Conservation (phyloP, 1,140 invertebrate species). For the Drosophila eugracilis region DNA sequence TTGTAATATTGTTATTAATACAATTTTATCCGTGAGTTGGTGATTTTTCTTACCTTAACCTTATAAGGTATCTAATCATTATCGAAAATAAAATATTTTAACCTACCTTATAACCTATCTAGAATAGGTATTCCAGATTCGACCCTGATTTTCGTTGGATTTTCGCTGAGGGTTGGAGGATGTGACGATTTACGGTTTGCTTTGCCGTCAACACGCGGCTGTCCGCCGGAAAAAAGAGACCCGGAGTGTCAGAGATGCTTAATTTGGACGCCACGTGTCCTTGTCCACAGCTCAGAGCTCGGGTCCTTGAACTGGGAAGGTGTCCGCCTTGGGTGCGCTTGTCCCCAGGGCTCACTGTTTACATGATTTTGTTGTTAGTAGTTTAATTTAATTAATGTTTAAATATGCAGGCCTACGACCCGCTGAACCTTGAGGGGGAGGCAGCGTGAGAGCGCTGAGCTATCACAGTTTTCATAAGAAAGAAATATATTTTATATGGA, state of each 20-base stretch:
- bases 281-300: conserved; percentile 10
- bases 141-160: conserved; percentile 3
- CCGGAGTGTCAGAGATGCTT: conserved; percentile 54
- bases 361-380: conserved; percentile 74
- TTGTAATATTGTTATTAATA: not conserved
- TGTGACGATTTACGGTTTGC: conserved; percentile 77
- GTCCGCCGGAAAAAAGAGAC: conserved; percentile 13
- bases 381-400: conserved; percentile 78
- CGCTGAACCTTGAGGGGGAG: not conserved
- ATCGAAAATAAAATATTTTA: too few relatives aligned
- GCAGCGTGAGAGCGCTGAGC: conserved; percentile 50
- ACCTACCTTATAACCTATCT: too few relatives aligned
- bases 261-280: conserved; percentile 73
- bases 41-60: too few relatives aligned
- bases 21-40: too few relatives aligned
- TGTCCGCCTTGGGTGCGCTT: conserved; percentile 34
- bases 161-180: conserved; percentile 20
- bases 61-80: too few relatives aligned
- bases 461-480: not conserved
- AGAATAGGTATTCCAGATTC: conserved; percentile 9
- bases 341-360: conserved; percentile 58
- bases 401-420: conserved; percentile 56
- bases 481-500: not conserved
- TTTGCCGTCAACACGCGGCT: conserved; percentile 75
- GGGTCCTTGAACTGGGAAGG: conserved; percentile 40